Conservation (phyloP, 2,113 vertebrate genomes). For the Hippoglossus stenolepis region DNA sequence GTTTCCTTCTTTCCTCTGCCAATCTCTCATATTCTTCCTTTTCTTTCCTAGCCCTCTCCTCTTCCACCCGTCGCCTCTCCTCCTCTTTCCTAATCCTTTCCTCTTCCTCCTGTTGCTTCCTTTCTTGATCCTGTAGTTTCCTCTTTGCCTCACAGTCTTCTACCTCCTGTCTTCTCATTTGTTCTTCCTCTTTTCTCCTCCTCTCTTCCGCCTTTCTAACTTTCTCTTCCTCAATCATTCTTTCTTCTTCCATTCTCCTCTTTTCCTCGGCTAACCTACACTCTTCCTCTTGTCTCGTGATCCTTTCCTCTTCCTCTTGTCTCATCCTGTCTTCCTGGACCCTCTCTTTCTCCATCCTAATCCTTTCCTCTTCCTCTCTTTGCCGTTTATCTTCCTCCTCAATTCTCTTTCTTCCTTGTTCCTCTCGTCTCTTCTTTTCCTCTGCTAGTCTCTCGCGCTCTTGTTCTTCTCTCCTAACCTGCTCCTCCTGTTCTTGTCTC, state of each 20-base stretch:
- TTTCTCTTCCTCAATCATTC: background rate
- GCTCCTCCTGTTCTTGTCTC: slow-evolving; percentile 9
- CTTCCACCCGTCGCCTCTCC: background rate
- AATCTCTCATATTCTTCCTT: background rate
- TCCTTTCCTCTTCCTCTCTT: slow-evolving; percentile 24
- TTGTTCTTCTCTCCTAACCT: slow-evolving; percentile 12
- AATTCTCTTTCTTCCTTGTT: slow-evolving; percentile 11
- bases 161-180: background rate
- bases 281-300: slow-evolving; percentile 8
- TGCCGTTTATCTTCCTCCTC: slow-evolving; percentile 13
- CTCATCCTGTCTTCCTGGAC: background rate
- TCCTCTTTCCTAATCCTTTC: background rate
- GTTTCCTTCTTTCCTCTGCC: background rate
- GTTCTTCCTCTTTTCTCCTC: slow-evolving; percentile 18
- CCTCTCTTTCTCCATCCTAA: background rate
- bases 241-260: background rate
- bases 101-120: slow-evolving; percentile 7
- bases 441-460: background rate
- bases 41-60: background rate
- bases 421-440: slow-evolving; percentile 17
- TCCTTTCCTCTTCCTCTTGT: slow-evolving; percentile 7
- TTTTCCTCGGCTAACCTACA: background rate
- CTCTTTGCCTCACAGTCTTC: slow-evolving; percentile 13
- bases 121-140: slow-evolving; percentile 11
- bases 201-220: slow-evolving; percentile 2